Evolutionary conservation across 2,888 invertebrate species (phyloP).

Genomic region (Catocala fraxini): DNA sequence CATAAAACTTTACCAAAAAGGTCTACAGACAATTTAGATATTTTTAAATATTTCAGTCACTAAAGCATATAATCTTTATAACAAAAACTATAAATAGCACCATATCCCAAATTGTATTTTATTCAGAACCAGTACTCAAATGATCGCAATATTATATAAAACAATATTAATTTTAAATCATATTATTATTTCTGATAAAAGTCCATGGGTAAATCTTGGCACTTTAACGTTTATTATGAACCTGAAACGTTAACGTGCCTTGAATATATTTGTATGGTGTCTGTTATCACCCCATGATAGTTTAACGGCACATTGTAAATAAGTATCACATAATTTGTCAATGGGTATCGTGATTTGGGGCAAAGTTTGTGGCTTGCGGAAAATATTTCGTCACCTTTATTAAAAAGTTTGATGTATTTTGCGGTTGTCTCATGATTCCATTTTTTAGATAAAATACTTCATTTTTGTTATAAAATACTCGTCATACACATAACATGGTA

Average conservation of each 20-base stretch:
- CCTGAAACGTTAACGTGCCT: conserved; percentile 32
- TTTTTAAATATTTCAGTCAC: no score
- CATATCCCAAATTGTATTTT: conserved; percentile 14
- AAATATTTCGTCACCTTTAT: conserved; percentile 11
- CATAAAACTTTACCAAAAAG: no score
- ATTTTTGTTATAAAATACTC: no score
- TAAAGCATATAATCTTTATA: neutral
- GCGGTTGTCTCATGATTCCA: no score
- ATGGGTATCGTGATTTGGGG: conserved; percentile 5
- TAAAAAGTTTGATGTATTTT: conserved; percentile 1
- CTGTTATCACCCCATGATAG: conserved; percentile 11
- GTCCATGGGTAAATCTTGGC: conserved; percentile 35
- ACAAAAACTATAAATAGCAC: conserved; percentile 27
- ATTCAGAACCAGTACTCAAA: conserved; percentile 33
- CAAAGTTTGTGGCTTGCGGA: neutral
- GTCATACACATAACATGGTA: no score
- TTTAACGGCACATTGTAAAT: conserved; percentile 32
- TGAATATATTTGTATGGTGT: conserved; percentile 23
- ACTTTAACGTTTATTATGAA: conserved; percentile 39
- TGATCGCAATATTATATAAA: conserved; percentile 45
- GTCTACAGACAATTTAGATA: no score
- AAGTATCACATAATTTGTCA: conserved; percentile 35
- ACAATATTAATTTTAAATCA: conserved; percentile 50
- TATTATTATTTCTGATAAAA: conserved; percentile 49
- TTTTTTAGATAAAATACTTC: no score